Evolutionary conservation across 2,888 invertebrate genomes (phyloP).

Genomic region (Lasiommata megera): DNA sequence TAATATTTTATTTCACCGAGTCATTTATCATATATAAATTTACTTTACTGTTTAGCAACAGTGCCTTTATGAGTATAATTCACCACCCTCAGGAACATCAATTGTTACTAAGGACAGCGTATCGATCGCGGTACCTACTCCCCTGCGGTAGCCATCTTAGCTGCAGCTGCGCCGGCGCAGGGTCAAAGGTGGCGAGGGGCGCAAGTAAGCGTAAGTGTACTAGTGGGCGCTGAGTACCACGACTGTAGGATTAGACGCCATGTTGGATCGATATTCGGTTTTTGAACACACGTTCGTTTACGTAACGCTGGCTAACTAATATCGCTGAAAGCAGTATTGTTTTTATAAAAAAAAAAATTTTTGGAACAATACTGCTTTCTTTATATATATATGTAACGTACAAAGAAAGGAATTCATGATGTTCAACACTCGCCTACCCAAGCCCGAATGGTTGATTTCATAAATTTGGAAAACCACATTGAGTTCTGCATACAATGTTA

Average conservation of each 20-base stretch:
- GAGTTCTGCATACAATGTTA: too few species aligned
- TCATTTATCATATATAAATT: background rate
- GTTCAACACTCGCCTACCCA: too few species aligned
- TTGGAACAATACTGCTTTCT: too few species aligned
- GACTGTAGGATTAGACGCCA: constrained; percentile 59
- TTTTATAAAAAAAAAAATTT: too few species aligned
- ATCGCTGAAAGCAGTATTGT: too few species aligned
- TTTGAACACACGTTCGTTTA: background rate
- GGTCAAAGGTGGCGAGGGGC: constrained; percentile 68
- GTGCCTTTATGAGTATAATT: background rate
- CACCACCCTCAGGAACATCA: constrained; percentile 15
- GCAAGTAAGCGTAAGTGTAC: constrained; percentile 52
- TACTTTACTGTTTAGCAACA: background rate
- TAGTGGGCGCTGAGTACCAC: constrained; percentile 58
- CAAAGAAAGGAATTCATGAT: too few species aligned
- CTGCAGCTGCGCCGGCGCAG: constrained; percentile 73
- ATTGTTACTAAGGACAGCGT: constrained; percentile 29
- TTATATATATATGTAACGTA: too few species aligned
- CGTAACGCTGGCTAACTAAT: too few species aligned
- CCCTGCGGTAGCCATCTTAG: constrained; percentile 64
- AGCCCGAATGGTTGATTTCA: too few species aligned
- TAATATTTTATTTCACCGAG: too few species aligned
- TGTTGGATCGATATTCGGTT: constrained; percentile 49
- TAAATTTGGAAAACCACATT: too few species aligned
- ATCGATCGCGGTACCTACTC: constrained; percentile 73